Base-by-base conservation (phyloP, 2,888 invertebrate species). In the Dione vanillae region DNA sequence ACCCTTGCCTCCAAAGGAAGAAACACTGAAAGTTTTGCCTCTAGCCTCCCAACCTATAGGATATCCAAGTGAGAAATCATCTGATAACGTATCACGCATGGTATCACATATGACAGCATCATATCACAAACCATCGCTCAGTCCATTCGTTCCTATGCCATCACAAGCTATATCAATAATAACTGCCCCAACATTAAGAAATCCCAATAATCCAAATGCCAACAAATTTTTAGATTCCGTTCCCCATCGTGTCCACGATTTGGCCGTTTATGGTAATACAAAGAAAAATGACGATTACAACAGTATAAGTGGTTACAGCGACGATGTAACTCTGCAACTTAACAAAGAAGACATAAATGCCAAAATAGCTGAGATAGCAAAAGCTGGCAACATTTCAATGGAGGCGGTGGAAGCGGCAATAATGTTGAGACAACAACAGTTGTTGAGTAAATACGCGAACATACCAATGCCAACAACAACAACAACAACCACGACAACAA, bases 331-430 rank as follows among this genome's bases (percentile, higher is more conserved):
- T 0, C 76, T 93, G 19, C 91, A 91, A 56, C 83, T 91, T 70
- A 90, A 85, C 65, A 92, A 92, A 62, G 91, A 93, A 72, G 92
- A 93, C 71, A 90, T 94, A 12, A 90, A 90, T 78, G 80, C 87
- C 5, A 94, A 93, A 81, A 94, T 94, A 74, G 89, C 89, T 5
- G 93, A 94, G 78, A 93, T 94, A 71, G 94, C 96, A 0, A 95
- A 95, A 70, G 96, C 96, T 7, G 96, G 96, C 16, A 97, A 97
- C 81, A 95, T 97, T 27, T 96, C 96, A 0, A 95, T 96, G 82
- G 96, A 96, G 71, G 96, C 96, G 9, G 94, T 97, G 3, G 96
- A 97, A 80, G 95, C 96, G 11, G 97, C 97, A 0, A 95, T 97
- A 66, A 91, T 95, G 6, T 87, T 96, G 77, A 92, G 96, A 56